Evolutionary conservation across 2,797 vertebrate species (phyloP).

Genomic region (Eutrigla gurnardus): DNA sequence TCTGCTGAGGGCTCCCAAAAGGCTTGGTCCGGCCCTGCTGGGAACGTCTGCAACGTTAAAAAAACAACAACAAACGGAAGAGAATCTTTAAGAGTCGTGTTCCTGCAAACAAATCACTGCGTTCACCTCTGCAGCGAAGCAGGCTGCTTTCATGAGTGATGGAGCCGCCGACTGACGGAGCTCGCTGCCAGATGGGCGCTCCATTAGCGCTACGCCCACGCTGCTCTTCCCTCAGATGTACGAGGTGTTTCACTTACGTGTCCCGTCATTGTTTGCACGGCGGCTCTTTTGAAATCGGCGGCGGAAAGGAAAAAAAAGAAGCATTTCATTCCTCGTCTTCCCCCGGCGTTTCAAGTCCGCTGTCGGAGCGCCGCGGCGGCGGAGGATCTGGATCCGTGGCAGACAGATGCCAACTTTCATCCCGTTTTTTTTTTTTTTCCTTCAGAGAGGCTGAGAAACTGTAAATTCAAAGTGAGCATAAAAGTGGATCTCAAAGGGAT

Average conservation of each 20-base stretch:
- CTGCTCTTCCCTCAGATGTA: constrained; percentile 52
- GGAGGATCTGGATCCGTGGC: constrained; percentile 48
- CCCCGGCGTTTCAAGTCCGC: constrained; percentile 19
- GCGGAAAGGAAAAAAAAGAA: constrained; percentile 52
- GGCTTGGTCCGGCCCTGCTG: no score
- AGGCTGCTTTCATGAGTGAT: constrained; percentile 50
- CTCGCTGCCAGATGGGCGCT: constrained; percentile 53
- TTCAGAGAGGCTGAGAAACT: constrained; percentile 47
- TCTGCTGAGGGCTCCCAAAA: no score
- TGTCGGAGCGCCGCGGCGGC: constrained; percentile 23
- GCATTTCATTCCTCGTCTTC: constrained; percentile 43
- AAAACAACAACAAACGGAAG: constrained; percentile 11
- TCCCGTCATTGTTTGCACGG: constrained; percentile 58
- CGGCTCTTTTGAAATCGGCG: constrained; percentile 39
- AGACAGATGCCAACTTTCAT: constrained; percentile 72
- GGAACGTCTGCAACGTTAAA: constrained; percentile 4
- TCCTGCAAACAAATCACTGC: constrained; percentile 34
- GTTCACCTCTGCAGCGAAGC: constrained; percentile 42
- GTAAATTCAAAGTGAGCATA: constrained; percentile 55
- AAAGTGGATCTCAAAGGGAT: constrained; percentile 56
- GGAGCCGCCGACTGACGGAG: constrained; percentile 44
- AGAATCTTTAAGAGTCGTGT: constrained; percentile 46
- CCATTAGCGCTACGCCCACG: constrained; percentile 69
- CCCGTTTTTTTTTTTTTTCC: constrained; percentile 51
- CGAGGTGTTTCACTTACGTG: constrained; percentile 56